These are phyloP conservation scores for Trialeurodes vaporariorum DNA, from an alignment of 1,140 invertebrate genomes.

Conservation along the genomic window DNA sequence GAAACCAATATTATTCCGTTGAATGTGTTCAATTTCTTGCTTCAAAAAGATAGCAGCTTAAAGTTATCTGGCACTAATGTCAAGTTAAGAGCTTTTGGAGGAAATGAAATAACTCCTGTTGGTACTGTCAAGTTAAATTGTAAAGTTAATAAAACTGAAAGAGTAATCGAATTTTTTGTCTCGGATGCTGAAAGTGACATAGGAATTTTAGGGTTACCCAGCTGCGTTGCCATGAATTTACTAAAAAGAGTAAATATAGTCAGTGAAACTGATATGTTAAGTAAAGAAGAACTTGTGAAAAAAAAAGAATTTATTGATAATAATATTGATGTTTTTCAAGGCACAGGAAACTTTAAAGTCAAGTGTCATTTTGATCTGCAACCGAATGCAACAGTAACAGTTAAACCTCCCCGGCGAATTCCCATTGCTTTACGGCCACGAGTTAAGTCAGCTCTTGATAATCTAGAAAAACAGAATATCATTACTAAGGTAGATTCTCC, in stretches of 20 bases:
- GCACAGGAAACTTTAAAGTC: constrained; percentile 18
- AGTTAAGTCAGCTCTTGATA: constrained; percentile 23
- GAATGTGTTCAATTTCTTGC: constrained; percentile 8
- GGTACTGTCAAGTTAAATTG: constrained; percentile 9
- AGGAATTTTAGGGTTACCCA: constrained; percentile 16
- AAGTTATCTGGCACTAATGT: constrained; percentile 9
- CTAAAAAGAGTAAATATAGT: constrained; percentile 5
- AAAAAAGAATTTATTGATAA: constrained; percentile 12
- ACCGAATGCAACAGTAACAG: constrained; percentile 17
- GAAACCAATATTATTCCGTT: background rate
- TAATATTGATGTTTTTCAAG: constrained; percentile 18
- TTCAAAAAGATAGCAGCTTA: constrained; percentile 6
- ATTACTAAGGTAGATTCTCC: constrained; percentile 18
- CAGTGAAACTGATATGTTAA: too few species aligned
- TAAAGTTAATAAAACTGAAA: constrained; percentile 4
- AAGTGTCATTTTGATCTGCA: constrained; percentile 17
- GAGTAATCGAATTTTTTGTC: constrained; percentile 11
- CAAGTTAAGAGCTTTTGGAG: constrained; percentile 13
- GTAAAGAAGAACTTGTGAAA: background rate
- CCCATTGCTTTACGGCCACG: constrained; percentile 19
- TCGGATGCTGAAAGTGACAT: constrained; percentile 5
- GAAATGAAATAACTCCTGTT: constrained; percentile 8
- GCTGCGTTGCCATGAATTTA: constrained; percentile 16
- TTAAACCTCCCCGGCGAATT: constrained; percentile 20
- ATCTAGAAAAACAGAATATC: constrained; percentile 18